Evolutionary conservation across 1,140 invertebrate species (phyloP).

Genomic region (Eupristina koningsbergeri): DNA sequence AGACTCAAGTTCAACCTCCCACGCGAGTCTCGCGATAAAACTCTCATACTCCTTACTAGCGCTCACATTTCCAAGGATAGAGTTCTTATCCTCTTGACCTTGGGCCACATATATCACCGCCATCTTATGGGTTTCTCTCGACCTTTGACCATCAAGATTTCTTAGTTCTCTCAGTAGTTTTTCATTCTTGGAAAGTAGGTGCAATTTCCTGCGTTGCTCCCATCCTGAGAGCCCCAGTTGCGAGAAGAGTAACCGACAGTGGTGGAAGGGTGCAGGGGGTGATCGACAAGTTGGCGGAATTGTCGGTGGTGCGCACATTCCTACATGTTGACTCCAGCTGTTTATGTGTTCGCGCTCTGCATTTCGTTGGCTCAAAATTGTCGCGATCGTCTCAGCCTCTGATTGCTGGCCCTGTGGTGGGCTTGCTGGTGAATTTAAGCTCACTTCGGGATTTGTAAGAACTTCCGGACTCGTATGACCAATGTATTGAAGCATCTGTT

Average conservation of each 20-base stretch:
- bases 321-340: slow-evolving; percentile 70
- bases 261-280: slow-evolving; percentile 81
- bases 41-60: slow-evolving; percentile 95
- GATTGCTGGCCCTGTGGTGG: slow-evolving; percentile 79
- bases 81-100: slow-evolving; percentile 96
- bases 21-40: slow-evolving; percentile 94
- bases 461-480: slow-evolving; percentile 94
- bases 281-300: slow-evolving; percentile 64
- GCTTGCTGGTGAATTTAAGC: slow-evolving; percentile 81
- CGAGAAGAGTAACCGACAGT: slow-evolving; percentile 89
- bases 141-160: slow-evolving; percentile 91
- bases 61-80: slow-evolving; percentile 82
- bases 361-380: slow-evolving; percentile 86
- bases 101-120: slow-evolving; percentile 98
- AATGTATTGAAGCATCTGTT: slow-evolving; percentile 89
- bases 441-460: slow-evolving; percentile 79
- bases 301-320: slow-evolving; percentile 63
- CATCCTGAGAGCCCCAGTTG: slow-evolving; percentile 92
- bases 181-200: slow-evolving; percentile 92
- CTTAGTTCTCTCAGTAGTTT: slow-evolving; percentile 91
- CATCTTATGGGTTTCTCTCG: slow-evolving; percentile 98
- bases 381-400: slow-evolving; percentile 89
- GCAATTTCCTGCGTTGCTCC: slow-evolving; percentile 88
- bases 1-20: slow-evolving; percentile 95
- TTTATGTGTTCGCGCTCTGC: slow-evolving; percentile 82